Base-by-base conservation (phyloP, 2,113 vertebrate genomes). In the Platysternon megacephalum region DNA sequence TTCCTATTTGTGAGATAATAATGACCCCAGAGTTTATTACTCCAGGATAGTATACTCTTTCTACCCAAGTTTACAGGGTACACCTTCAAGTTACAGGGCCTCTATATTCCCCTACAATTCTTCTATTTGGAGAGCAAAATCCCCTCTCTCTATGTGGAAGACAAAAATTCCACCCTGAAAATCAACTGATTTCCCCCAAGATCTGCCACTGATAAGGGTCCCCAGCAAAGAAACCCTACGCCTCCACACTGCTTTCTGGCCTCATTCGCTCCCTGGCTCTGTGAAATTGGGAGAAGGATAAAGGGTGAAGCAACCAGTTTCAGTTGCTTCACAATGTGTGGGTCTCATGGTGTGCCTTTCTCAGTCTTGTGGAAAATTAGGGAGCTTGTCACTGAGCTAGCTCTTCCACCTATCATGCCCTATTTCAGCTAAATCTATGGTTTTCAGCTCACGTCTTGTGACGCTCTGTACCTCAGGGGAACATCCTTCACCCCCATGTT, bases 231-330 rank as follows among this genome's bases (percentile, higher is more conserved):
- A 74, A n/a, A 14, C 17, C 68, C 39, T 74, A 21, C 10, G 68
- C 3, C 68, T 39, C n/a, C n/a, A 39, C 8, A 74, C 68, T 74
- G 35, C 13, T 72, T n/a, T 0, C 1, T 0, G 11, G 2, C 2
- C 11, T 16, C 39, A 42, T 2, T 0, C 0, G 5, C 26, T 3
- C 5, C 68, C 22, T 1, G 1, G 13, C 8, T 1, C 52, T 39
- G 2, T 0, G n/a, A 3, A 11, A 4, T 3, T 2, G 24, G 28
- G 2, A 78, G 53, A 35, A 19, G 2, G 29, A 29, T 1, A 5
- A 1, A 3, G 16, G 0, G 1, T 9, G 12, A 3, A 3, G 7
- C 0, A 5, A 0, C 4, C 72, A 5, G 6, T 1, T 22, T 1
- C 22, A 3, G 17, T 0, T 0, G 14, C 3, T 1, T 9, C 17